Conservation (phyloP, 2,113 vertebrate genomes). For the Ginglymostoma cirratum region DNA sequence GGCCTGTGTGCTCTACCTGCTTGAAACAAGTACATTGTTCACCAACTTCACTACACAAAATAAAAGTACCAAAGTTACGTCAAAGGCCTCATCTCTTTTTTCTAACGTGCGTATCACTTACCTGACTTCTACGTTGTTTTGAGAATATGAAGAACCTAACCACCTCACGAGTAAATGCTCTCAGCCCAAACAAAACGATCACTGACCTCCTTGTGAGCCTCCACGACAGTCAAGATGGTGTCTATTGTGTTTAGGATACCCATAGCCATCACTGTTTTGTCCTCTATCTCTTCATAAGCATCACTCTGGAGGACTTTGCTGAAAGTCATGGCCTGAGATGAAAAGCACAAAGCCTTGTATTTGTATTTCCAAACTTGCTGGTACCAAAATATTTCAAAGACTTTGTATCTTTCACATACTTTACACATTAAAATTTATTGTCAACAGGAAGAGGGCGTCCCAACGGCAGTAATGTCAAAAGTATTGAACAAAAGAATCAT, state of each 20-base stretch:
- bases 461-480: neutral
- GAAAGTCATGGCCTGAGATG: slow-evolving; percentile 85
- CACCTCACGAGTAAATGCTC: neutral
- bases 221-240: slow-evolving; percentile 88
- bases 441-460: neutral
- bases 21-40: neutral
- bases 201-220: slow-evolving; percentile 86
- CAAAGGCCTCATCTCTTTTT: neutral
- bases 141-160: neutral
- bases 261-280: slow-evolving; percentile 94
- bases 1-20: neutral
- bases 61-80: neutral
- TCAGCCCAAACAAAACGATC: slow-evolving; percentile 38
- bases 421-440: neutral
- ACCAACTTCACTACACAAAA: neutral
- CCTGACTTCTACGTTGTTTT: neutral
- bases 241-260: slow-evolving; percentile 92
- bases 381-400: neutral
- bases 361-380: neutral
- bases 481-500: neutral
- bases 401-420: neutral
- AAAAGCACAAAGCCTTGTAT: slow-evolving; percentile 3
- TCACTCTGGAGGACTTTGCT: slow-evolving; percentile 89
- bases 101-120: neutral
- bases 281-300: slow-evolving; percentile 89